These are phyloP conservation scores for Cryptocephalus moraei DNA, from an alignment of 2,888 invertebrate genomes.

Conservation along the genomic window DNA sequence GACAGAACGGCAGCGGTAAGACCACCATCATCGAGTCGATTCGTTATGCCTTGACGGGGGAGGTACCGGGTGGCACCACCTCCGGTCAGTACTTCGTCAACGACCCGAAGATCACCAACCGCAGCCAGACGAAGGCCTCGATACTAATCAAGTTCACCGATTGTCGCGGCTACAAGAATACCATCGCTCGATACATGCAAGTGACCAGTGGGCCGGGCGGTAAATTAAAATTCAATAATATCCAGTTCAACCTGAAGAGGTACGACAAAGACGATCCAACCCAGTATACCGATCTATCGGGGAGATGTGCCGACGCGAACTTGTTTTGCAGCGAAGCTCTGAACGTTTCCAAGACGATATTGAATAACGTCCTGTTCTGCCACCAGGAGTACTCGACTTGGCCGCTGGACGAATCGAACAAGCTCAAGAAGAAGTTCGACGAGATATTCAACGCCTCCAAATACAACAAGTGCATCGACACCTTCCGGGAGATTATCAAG, in stretches of 20 bases:
- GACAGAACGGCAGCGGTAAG: slow-evolving; percentile 96
- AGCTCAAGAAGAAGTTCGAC: slow-evolving; percentile 92
- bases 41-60: slow-evolving; percentile 85
- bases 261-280: slow-evolving; percentile 38
- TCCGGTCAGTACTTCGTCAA: slow-evolving; percentile 77
- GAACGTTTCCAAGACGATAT: slow-evolving; percentile 88
- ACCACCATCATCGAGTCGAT: slow-evolving; percentile 93
- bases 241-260: slow-evolving; percentile 35
- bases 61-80: slow-evolving; percentile 75
- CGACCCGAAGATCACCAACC: slow-evolving; percentile 69
- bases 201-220: slow-evolving; percentile 31
- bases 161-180: slow-evolving; percentile 44
- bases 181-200: slow-evolving; percentile 42
- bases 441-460: slow-evolving; percentile 93
- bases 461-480: slow-evolving; percentile 83
- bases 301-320: slow-evolving; percentile 64
- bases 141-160: slow-evolving; percentile 32
- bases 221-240: slow-evolving; percentile 31
- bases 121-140: slow-evolving; percentile 37
- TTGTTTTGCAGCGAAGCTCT: slow-evolving; percentile 55
- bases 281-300: slow-evolving; percentile 38
- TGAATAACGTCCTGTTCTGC: slow-evolving; percentile 96
- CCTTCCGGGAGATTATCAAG: slow-evolving; percentile 57
- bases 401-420: slow-evolving; percentile 90
- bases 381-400: slow-evolving; percentile 98